These are phyloP conservation scores for Agriopis aurantiaria DNA, from an alignment of 2,888 invertebrate genomes.

Conservation along the genomic window DNA sequence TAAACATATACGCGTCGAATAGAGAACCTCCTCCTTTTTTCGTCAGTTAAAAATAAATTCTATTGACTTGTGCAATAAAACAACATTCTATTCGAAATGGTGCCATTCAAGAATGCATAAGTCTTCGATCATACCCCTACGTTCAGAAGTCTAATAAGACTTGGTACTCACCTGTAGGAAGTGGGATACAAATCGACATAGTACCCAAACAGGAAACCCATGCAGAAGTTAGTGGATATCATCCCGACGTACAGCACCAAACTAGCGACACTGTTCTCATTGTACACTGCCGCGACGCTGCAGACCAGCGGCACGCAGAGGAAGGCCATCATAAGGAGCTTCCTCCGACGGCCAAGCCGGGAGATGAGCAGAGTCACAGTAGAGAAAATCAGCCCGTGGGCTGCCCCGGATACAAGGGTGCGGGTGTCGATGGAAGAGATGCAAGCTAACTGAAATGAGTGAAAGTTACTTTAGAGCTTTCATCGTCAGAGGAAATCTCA, in stretches of 20 bases:
- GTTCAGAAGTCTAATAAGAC: too few relatives aligned
- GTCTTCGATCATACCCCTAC: too few relatives aligned
- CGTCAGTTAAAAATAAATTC: too few relatives aligned
- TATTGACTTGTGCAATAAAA: too few relatives aligned
- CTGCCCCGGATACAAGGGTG: constrained; percentile 39
- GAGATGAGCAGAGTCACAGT: constrained; percentile 37
- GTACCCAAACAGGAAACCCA: constrained; percentile 74
- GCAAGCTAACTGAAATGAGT: constrained; percentile 37
- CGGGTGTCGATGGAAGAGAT: constrained; percentile 39
- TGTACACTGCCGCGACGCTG: constrained; percentile 36
- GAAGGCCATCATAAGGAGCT: constrained; percentile 39
- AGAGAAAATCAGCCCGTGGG: constrained; percentile 39
- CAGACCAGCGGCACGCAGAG: constrained; percentile 39
- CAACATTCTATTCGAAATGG: too few relatives aligned
- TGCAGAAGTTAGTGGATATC: constrained; percentile 52
- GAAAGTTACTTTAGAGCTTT: not conserved
- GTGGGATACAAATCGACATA: constrained; percentile 78
- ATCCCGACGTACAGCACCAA: constrained; percentile 51
- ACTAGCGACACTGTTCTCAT: constrained; percentile 38
- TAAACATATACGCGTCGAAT: too few relatives aligned
- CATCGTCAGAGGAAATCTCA: too few relatives aligned
- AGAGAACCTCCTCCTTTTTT: too few relatives aligned
- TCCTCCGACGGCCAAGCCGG: constrained; percentile 38
- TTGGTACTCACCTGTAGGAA: constrained; percentile 68
- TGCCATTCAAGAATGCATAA: too few relatives aligned